Evolutionary conservation across 2,888 invertebrate genomes (phyloP).

Genomic region (Mellilla xanthometata): DNA sequence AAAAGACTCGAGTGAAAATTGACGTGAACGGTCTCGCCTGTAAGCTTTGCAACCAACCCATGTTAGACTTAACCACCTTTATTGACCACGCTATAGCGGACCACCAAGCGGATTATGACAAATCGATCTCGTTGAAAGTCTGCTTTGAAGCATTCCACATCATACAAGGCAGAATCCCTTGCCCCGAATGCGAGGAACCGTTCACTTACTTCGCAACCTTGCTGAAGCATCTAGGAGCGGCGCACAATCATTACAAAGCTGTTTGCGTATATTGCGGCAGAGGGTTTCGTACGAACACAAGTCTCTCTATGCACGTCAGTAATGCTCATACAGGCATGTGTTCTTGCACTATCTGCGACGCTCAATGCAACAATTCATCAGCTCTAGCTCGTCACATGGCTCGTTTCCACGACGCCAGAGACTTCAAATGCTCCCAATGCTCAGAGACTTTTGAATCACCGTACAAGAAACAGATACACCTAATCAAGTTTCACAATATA

Average conservation of each 20-base stretch:
- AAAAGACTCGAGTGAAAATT: conserved; percentile 61
- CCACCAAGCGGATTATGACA: conserved; percentile 66
- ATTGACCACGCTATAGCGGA: conserved; percentile 61
- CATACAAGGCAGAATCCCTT: conserved; percentile 65
- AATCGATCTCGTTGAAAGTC: conserved; percentile 39
- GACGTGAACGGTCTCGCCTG: conserved; percentile 60
- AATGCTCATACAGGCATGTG: conserved; percentile 61
- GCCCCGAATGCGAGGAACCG: conserved; percentile 56
- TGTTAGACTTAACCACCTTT: conserved; percentile 49
- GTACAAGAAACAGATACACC: conserved; percentile 77
- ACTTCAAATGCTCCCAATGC: conserved; percentile 67
- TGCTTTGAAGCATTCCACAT: conserved; percentile 65
- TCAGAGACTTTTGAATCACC: conserved; percentile 74
- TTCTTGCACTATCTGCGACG: conserved; percentile 60
- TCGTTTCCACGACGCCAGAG: conserved; percentile 63
- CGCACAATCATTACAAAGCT: conserved; percentile 65
- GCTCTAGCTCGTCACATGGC: conserved; percentile 67
- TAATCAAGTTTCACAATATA: conserved; percentile 71
- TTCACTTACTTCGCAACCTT: conserved; percentile 67
- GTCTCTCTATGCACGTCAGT: conserved; percentile 62
- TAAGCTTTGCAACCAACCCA: conserved; percentile 51
- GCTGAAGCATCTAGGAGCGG: conserved; percentile 63
- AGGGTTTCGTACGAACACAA: conserved; percentile 57
- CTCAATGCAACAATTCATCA: conserved; percentile 64
- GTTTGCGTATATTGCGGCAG: conserved; percentile 73